Evolutionary conservation across 2,797 vertebrate species (phyloP), one percentile per base, ranked within the genome.

Genomic region (Catostomus latipinnis): DNA sequence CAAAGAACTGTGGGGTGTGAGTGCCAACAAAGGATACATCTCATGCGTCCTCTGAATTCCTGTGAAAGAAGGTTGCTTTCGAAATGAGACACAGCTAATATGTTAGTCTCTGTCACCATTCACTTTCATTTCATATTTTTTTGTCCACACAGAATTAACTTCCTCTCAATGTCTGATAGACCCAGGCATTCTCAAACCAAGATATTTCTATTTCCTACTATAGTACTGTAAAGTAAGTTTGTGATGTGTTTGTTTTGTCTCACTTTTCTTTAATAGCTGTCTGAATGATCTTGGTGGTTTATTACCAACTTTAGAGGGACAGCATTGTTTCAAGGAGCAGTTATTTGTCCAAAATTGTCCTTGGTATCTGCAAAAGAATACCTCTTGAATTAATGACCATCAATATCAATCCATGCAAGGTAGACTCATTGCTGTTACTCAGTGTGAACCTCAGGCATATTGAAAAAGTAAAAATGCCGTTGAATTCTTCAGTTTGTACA

Each of bases 231-330:
- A 22, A 65, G 53, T 75, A 54, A 22, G n/a, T 22, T 75, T 54
- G 13, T 65, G 50, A 65, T 63, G 22, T 65, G 61, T 65, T 75
- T 52, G 48, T 65, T 75, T 75, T 45, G 61, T 46, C 73, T 75
- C 48, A 62, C 60, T 65, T 62, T 65, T 54, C 34, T 62, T 61
- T 14, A 52, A 50, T 0, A 12, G 16, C 71, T 61, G 71, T 61
- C 57, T 74, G 18, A 54, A 52, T 34, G 18, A 53, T 74, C 60
- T 60, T 63, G 60, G 60, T 16, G 72, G 60, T 52, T 34, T 65
- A 45, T 65, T 48, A 65, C 60, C 63, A 34, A 62, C 50, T 62
- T 45, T 16, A 18, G 22, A 65, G 53, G 14, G 22, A 11, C 1
- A 0, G 60, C 22, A 43, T 34, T 53, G 22, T 65, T 63, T 52